phyloP scores from a whole-genome alignment of 2,797 vertebrate species.

The Anguilla pacifica region DNA sequence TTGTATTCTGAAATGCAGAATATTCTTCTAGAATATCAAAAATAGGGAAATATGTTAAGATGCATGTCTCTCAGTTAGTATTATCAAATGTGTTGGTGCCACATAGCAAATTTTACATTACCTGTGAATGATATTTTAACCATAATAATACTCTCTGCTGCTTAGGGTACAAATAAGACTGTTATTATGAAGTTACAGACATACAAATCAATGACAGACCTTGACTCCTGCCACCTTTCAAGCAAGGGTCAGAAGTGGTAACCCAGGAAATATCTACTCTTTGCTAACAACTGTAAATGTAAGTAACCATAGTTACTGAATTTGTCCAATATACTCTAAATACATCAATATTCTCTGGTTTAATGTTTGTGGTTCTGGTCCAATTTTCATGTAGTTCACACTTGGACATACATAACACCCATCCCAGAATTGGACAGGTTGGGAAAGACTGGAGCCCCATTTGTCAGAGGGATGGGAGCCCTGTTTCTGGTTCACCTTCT shows the following conservation, averaged over 20 bases:
- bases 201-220: background rate
- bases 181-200: background rate
- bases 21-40: background rate
- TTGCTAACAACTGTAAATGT: background rate
- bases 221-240: background rate
- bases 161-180: background rate
- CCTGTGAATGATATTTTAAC: background rate
- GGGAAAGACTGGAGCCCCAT: constrained; percentile 2
- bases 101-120: background rate
- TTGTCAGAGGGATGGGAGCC: constrained; percentile 31
- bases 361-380: background rate
- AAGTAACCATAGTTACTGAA: background rate
- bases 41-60: background rate
- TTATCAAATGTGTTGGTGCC: too few species aligned
- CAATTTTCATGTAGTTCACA: background rate
- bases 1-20: background rate
- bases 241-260: background rate
- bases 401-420: background rate
- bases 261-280: background rate
- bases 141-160: background rate
- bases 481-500: constrained; percentile 35
- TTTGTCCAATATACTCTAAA: background rate
- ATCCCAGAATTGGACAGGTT: background rate
- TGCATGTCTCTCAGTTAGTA: background rate
- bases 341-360: background rate